phyloP scores from a whole-genome alignment of 2,113 vertebrate species.

The Axis porcinus region DNA sequence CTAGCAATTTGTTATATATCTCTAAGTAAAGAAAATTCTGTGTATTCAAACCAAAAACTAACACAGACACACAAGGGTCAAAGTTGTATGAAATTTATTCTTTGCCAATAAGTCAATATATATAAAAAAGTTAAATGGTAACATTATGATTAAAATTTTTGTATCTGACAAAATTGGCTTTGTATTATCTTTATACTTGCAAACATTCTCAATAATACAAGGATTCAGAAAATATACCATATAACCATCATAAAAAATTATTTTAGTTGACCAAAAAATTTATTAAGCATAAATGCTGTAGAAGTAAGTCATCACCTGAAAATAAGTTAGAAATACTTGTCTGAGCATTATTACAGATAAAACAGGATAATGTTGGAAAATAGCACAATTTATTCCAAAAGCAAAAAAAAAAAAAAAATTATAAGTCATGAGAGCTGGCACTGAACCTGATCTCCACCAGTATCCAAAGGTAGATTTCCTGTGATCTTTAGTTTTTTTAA shows the following conservation, averaged over 20 bases:
- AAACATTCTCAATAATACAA: not conserved
- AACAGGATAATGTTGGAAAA: not conserved
- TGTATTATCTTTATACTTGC: not conserved
- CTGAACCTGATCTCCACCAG: not conserved
- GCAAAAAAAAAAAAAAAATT: not conserved
- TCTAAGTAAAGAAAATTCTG: not conserved
- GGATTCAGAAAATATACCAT: not conserved
- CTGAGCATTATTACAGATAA: not conserved
- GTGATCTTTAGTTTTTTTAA: not conserved
- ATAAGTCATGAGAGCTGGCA: not conserved
- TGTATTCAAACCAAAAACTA: not conserved
- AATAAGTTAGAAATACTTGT: not conserved
- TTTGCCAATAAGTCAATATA: not conserved
- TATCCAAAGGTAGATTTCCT: not conserved
- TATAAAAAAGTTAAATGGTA: not conserved
- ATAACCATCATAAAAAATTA: not conserved
- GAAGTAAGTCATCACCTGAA: not conserved
- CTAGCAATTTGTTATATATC: not conserved
- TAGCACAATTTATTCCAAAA: not conserved
- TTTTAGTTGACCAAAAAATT: not conserved
- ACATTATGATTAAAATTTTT: not conserved
- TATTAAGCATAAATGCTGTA: not conserved
- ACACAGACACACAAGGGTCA: not conserved
- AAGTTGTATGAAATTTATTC: not conserved
- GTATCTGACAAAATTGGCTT: not conserved